Evolutionary conservation across 1,140 invertebrate species (phyloP).

Genomic region (Macrotrachela quadricornifera): DNA sequence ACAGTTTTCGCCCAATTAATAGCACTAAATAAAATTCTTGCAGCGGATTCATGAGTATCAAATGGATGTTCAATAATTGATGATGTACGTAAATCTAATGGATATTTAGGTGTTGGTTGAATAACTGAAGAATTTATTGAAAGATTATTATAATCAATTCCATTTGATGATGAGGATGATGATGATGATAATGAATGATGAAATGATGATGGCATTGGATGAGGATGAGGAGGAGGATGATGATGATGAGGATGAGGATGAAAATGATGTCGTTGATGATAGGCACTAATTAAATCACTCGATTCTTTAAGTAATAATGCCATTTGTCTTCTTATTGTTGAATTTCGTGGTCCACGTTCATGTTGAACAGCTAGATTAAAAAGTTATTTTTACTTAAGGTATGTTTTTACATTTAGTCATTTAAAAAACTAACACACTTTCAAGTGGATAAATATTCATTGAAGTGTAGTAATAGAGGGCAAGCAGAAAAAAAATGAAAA

Average conservation of each 20-base stretch:
- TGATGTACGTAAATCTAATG: too few relatives aligned
- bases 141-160: slow-evolving; percentile 8
- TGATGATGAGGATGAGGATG: too few relatives aligned
- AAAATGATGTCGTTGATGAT: too few relatives aligned
- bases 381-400: not conserved
- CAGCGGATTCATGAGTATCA: slow-evolving; percentile 56
- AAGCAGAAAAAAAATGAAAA: too few relatives aligned
- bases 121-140: too few relatives aligned
- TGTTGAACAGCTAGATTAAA: slow-evolving; percentile 36
- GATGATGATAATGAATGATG: not conserved
- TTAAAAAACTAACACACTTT: too few relatives aligned
- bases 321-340: slow-evolving; percentile 15
- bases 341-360: slow-evolving; percentile 38
- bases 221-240: too few relatives aligned
- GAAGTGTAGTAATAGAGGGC: too few relatives aligned
- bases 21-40: slow-evolving; percentile 63
- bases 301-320: slow-evolving; percentile 8
- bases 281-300: too few relatives aligned
- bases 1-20: slow-evolving; percentile 64
- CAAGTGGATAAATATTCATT: too few relatives aligned
- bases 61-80: slow-evolving; percentile 30
- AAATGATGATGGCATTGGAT: not conserved
- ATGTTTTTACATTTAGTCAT: too few relatives aligned
- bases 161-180: slow-evolving; percentile 8
- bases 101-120: too few relatives aligned